A percentile compares a stretch with the other conserved stretches of the same genome.
These are phyloP conservation scores for Rallus crepitans DNA, from an alignment of 2,797 vertebrate genomes.

Conservation along the genomic window DNA sequence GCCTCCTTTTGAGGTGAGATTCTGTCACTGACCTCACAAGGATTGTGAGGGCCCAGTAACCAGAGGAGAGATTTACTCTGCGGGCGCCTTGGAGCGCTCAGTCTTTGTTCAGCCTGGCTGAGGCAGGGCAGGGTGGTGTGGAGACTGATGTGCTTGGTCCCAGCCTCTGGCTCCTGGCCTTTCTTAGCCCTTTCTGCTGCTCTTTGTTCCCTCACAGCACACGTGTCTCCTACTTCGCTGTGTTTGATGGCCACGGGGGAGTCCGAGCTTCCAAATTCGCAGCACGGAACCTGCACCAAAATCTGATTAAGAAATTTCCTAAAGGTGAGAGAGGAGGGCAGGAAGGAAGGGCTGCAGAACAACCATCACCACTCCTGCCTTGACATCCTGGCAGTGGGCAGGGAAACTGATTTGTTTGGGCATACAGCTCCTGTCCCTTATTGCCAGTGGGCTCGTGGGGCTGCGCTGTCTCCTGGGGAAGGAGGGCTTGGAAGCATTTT, in stretches of 20 bases:
- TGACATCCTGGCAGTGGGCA: not conserved
- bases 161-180: not conserved
- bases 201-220: conserved; percentile 76
- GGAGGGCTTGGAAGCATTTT: not conserved
- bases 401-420: not conserved
- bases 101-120: not conserved
- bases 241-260: conserved; percentile 96
- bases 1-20: not conserved
- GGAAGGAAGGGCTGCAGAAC: not conserved
- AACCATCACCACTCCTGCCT: not conserved
- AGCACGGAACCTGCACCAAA: conserved; percentile 92
- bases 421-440: fast-evolving
- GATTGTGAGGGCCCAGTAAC: not conserved
- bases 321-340: conserved; percentile 81
- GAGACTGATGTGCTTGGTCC: not conserved
- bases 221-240: conserved; percentile 90
- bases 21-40: not conserved
- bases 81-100: not conserved
- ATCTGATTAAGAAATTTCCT: conserved; percentile 90
- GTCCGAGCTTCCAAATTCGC: conserved; percentile 91
- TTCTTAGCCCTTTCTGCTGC: not conserved
- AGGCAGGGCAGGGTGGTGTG: not conserved
- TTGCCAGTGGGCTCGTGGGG: not conserved
- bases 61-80: too few relatives aligned
- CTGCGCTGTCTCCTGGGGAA: not conserved